Evolutionary conservation across 2,113 vertebrate genomes (phyloP).

Genomic region (Tragelaphus strepsiceros): DNA sequence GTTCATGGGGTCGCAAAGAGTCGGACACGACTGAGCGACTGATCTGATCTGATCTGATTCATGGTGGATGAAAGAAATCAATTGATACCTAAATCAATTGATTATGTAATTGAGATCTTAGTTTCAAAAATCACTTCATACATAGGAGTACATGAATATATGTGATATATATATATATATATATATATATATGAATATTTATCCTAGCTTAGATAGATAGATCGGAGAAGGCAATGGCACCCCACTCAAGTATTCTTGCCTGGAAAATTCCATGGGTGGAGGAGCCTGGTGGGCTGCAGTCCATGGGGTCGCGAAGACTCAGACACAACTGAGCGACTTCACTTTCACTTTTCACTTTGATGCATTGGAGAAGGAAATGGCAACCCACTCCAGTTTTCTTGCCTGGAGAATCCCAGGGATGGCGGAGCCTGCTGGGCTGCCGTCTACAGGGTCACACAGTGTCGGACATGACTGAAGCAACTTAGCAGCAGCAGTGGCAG

Average conservation of each 20-base stretch:
- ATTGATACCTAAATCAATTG: not conserved
- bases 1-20: too few relatives aligned
- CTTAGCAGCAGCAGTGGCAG: not conserved
- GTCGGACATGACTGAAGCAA: fast-evolving
- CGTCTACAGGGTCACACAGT: fast-evolving
- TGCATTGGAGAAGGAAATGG: not conserved
- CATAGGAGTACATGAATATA: not conserved
- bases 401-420: not conserved
- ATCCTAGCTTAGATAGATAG: not conserved
- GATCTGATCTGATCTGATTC: too few relatives aligned
- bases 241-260: not conserved
- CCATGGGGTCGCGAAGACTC: fast-evolving
- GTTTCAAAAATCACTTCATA: not conserved
- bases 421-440: not conserved
- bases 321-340: not conserved
- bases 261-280: fast-evolving
- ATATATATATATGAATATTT: not conserved
- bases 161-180: not conserved
- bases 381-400: not conserved
- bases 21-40: too few relatives aligned
- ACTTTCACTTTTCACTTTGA: not conserved
- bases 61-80: not conserved
- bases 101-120: not conserved
- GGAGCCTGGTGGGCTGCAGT: not conserved
- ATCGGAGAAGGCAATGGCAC: not conserved